phyloP scores from a whole-genome alignment of 2,888 invertebrate species.

The Trypoxylon attenuatum region DNA sequence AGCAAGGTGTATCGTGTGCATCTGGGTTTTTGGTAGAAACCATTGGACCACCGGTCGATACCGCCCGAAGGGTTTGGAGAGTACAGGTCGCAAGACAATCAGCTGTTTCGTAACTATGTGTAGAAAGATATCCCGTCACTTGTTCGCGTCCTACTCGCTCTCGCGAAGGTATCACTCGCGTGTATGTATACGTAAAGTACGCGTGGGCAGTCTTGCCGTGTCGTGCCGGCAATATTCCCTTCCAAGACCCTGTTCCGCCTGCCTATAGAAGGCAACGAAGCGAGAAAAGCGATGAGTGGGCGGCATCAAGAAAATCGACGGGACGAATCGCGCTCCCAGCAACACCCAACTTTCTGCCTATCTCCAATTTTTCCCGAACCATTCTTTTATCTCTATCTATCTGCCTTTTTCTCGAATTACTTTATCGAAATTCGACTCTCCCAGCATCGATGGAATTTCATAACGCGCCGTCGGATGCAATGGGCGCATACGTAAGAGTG shows the following conservation, averaged over 20 bases:
- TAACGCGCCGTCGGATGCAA: background rate
- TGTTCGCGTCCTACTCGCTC: conserved; percentile 4
- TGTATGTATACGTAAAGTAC: conserved; percentile 42
- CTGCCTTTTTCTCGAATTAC: background rate
- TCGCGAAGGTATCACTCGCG: conserved; percentile 6
- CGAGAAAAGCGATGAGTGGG: conserved; percentile 58
- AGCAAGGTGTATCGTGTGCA: background rate
- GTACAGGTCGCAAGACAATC: conserved; percentile 31
- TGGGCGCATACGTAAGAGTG: background rate
- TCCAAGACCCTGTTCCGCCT: conserved; percentile 36
- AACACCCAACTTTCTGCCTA: background rate
- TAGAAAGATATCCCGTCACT: conserved; percentile 17
- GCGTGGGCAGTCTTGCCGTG: conserved; percentile 62
- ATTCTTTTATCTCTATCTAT: no score
- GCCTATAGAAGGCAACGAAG: conserved; percentile 65
- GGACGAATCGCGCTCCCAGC: background rate
- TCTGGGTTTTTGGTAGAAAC: no score
- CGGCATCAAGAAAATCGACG: conserved; percentile 50
- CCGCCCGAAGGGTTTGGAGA: background rate
- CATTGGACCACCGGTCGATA: background rate
- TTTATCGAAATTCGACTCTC: background rate
- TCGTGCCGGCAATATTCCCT: conserved; percentile 52
- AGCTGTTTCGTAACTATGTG: conserved; percentile 42
- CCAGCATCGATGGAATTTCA: background rate
- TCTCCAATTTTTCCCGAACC: no score